Evolutionary conservation across 2,888 invertebrate genomes (phyloP).

Genomic region (Dendrolimus houi): DNA sequence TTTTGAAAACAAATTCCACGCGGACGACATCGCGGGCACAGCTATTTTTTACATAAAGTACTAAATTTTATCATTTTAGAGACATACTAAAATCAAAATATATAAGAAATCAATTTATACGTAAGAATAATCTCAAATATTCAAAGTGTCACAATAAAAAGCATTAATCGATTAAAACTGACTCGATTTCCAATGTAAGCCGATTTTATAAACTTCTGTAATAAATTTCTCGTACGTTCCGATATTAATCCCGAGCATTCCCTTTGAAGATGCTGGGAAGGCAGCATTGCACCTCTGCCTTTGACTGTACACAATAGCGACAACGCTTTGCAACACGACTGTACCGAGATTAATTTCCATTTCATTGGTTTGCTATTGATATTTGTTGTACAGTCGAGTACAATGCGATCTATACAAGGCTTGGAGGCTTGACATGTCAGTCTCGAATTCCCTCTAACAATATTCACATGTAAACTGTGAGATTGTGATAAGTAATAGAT

Average conservation of each 20-base stretch:
- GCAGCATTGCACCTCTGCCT: neutral
- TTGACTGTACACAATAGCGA: neutral
- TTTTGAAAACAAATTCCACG: no score
- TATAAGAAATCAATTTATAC: no score
- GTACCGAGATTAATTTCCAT: conserved; percentile 6
- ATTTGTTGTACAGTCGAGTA: conserved; percentile 1
- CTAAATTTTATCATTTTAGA: no score
- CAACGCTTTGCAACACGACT: neutral
- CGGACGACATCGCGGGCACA: no score
- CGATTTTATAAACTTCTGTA: neutral
- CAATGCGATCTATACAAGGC: neutral
- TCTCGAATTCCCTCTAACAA: no score
- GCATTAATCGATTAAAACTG: no score
- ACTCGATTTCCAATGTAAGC: neutral
- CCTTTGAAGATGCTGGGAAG: neutral
- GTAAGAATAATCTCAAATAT: no score
- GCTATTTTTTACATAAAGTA: no score
- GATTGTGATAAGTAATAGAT: no score
- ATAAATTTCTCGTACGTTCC: neutral
- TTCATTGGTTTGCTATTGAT: conserved; percentile 3
- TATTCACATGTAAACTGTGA: no score
- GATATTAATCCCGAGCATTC: neutral
- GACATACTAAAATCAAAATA: no score
- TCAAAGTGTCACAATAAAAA: no score
- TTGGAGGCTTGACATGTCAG: neutral